These are phyloP conservation scores for Ypsolopha scabrella DNA, from an alignment of 2,888 invertebrate species.

Conservation along the genomic window DNA sequence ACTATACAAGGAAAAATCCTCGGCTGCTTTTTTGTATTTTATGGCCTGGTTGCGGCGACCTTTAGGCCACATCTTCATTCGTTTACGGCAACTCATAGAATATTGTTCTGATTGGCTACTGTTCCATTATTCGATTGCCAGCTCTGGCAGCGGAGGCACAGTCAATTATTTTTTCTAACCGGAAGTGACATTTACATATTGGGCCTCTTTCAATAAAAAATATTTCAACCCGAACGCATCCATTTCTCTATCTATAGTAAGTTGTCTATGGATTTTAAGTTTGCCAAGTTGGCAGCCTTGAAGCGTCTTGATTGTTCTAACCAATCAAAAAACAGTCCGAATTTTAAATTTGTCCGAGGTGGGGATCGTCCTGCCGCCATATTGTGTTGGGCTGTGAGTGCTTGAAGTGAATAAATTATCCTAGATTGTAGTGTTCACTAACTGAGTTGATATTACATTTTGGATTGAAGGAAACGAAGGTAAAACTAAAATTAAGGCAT, in stretches of 20 bases:
- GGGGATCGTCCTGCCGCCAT: slow-evolving; percentile 67
- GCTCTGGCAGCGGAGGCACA: too few species aligned
- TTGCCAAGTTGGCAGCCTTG: slow-evolving; percentile 33
- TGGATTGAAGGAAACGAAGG: slow-evolving; percentile 55
- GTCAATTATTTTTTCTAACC: too few species aligned
- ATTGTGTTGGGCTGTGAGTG: slow-evolving; percentile 66
- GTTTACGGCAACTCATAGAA: too few species aligned
- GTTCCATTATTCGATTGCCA: too few species aligned
- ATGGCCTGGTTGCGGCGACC: too few species aligned
- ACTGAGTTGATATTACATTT: slow-evolving; percentile 35
- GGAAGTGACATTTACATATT: too few species aligned
- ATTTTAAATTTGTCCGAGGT: slow-evolving; percentile 62
- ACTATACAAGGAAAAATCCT: too few species aligned
- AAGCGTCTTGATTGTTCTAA: slow-evolving; percentile 44
- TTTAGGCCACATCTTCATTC: too few species aligned
- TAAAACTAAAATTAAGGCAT: slow-evolving; percentile 39
- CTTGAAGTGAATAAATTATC: slow-evolving; percentile 47
- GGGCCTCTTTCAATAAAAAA: too few species aligned
- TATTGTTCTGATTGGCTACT: too few species aligned
- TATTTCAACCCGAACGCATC: background rate
- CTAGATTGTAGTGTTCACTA: slow-evolving; percentile 53
- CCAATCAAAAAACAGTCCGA: slow-evolving; percentile 50
- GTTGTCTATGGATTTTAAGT: slow-evolving; percentile 10
- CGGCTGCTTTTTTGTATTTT: too few species aligned
- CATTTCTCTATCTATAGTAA: slow-evolving; percentile 4